A percentile compares a stretch with the other conserved stretches of the same genome.
Conservation (phyloP, 2,888 invertebrate species). For the Pyrrhia umbra region DNA sequence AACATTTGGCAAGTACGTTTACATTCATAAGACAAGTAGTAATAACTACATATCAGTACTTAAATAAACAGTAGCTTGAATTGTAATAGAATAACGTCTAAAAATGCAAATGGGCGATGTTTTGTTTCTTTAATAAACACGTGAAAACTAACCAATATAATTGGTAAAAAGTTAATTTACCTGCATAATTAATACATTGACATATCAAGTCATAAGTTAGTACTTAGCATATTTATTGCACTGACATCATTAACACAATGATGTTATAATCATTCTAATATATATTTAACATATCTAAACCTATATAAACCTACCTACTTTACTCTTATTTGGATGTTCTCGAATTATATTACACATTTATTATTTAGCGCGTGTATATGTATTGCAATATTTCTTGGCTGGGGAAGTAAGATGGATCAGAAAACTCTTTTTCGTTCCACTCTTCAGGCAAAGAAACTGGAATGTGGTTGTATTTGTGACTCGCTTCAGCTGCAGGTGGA, state of each 20-base stretch:
- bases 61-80: background rate
- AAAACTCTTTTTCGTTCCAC: conserved; percentile 60
- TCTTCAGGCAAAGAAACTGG: conserved; percentile 46
- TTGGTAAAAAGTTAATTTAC: no score
- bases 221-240: background rate
- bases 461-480: conserved; percentile 45
- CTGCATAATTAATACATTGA: no score
- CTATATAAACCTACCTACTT: background rate
- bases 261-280: background rate
- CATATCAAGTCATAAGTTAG: background rate
- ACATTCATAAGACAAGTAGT: no score
- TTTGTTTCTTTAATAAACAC: background rate
- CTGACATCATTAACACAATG: conserved; percentile 1
- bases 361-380: conserved; percentile 59
- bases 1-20: no score
- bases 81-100: background rate
- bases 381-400: conserved; percentile 80
- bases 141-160: background rate
- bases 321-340: conserved; percentile 33
- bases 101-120: background rate
- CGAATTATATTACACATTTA: background rate
- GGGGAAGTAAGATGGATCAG: conserved; percentile 66
- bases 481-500: conserved; percentile 7
- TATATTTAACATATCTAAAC: no score
- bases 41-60: no score